A percentile compares a stretch with the other conserved stretches of the same genome.
phyloP scores from a whole-genome alignment of 37 sponge, comb jelly and placozoan species.

The Beroe forskalii region DNA sequence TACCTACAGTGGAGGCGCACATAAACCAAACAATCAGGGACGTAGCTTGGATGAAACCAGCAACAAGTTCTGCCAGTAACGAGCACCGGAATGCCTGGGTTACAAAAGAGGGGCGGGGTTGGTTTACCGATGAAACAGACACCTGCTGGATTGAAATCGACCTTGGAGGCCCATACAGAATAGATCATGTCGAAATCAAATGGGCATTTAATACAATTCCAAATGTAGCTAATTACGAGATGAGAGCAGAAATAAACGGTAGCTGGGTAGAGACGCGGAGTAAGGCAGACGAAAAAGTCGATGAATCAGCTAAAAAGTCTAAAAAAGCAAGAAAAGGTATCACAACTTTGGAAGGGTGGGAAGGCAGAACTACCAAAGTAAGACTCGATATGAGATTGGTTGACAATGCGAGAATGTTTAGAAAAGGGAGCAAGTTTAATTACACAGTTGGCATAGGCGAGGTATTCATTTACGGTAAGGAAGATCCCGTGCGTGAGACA shows the following conservation, averaged over 20 bases:
- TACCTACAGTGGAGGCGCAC: neutral
- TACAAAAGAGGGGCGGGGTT: neutral
- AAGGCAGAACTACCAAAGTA: neutral
- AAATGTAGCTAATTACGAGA: neutral
- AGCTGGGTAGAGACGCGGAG: neutral
- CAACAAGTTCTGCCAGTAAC: neutral
- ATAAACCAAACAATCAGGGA: neutral
- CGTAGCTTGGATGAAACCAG: neutral
- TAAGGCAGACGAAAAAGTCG: neutral
- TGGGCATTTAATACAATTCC: neutral
- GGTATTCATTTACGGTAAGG: neutral
- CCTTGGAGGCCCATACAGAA: neutral
- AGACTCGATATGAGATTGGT: neutral
- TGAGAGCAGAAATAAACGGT: neutral
- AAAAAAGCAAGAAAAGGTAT: neutral
- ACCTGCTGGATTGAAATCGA: constrained; percentile 14
- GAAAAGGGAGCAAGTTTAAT: neutral
- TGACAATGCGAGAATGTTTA: neutral
- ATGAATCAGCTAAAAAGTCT: too few relatives aligned
- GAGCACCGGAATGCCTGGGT: neutral
- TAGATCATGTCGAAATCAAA: neutral
- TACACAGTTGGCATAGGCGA: neutral
- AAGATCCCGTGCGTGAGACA: neutral
- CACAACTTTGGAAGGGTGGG: neutral
- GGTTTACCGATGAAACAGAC: neutral